Conservation (phyloP, 92 coral and sea anemone species). For the Palythoa grandis region DNA sequence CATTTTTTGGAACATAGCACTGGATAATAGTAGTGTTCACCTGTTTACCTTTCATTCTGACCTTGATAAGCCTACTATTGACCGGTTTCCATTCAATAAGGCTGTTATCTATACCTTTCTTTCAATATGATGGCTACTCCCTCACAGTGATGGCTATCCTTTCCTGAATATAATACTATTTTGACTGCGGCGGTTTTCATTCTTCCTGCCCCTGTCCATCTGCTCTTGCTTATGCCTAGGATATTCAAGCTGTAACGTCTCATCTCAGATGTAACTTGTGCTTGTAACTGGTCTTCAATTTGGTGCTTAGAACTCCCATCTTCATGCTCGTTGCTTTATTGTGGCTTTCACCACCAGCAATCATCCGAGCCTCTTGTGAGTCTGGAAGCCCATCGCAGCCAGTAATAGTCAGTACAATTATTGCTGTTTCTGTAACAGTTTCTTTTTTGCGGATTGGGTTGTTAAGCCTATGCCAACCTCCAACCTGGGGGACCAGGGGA, state of each 20-base stretch:
- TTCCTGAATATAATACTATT: no score
- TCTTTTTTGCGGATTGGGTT: no score
- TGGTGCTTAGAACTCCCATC: conserved; percentile 24
- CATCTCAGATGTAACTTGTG: conserved; percentile 43
- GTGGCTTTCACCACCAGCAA: conserved; percentile 22
- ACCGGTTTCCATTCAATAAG: neutral
- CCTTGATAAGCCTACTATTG: neutral
- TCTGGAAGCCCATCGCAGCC: neutral
- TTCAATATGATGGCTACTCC: neutral
- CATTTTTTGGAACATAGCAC: neutral
- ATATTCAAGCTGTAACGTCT: conserved; percentile 31
- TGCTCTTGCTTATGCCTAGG: conserved; percentile 49
- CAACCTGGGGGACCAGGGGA: no score
- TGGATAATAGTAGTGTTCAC: neutral
- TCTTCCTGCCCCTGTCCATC: conserved; percentile 51
- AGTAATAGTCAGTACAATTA: neutral
- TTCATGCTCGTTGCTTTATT: neutral
- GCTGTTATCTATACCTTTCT: neutral
- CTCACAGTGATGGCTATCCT: no score
- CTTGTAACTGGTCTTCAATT: conserved; percentile 25
- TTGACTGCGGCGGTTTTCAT: neutral
- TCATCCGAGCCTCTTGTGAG: neutral
- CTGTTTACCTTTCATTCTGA: neutral
- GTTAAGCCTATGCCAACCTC: no score
- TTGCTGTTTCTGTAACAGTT: neutral